Evolutionary conservation across 2,888 invertebrate species (phyloP).

Genomic region (Eurois occulta): DNA sequence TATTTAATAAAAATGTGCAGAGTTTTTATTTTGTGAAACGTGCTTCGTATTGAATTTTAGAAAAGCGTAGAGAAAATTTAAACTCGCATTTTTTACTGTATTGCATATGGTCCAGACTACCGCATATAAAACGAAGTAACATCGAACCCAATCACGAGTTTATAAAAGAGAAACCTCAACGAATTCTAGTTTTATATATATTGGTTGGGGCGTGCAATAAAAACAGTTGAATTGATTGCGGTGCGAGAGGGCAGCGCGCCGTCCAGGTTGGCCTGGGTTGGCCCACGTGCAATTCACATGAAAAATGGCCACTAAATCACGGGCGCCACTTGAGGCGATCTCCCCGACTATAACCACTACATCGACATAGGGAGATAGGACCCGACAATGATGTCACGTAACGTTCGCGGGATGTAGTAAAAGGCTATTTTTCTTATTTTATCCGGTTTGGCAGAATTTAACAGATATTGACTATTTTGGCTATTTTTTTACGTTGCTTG

Average conservation of each 20-base stretch:
- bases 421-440: conserved; percentile 52
- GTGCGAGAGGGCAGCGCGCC: conserved; percentile 67
- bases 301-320: conserved; percentile 84
- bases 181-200: conserved; percentile 63
- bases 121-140: conserved; percentile 35
- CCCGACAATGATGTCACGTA: conserved; percentile 69
- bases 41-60: conserved; percentile 28
- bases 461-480: conserved; percentile 11
- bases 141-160: conserved; percentile 58
- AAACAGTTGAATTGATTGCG: conserved; percentile 82
- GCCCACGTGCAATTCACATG: conserved; percentile 79
- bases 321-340: conserved; percentile 74
- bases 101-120: conserved; percentile 24
- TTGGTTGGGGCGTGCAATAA: conserved; percentile 76
- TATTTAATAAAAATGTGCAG: conserved; percentile 45
- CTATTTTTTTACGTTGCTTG: neutral
- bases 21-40: conserved; percentile 33
- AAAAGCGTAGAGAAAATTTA: conserved; percentile 23
- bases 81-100: conserved; percentile 29
- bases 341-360: conserved; percentile 68
- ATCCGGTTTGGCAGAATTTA: conserved; percentile 35
- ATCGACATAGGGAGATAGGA: conserved; percentile 65
- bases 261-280: conserved; percentile 68
- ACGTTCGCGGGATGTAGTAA: conserved; percentile 50
- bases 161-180: conserved; percentile 57